These are phyloP conservation scores for Azorinus chamasolen DNA, from an alignment of 2,888 invertebrate species.

Conservation along the genomic window DNA sequence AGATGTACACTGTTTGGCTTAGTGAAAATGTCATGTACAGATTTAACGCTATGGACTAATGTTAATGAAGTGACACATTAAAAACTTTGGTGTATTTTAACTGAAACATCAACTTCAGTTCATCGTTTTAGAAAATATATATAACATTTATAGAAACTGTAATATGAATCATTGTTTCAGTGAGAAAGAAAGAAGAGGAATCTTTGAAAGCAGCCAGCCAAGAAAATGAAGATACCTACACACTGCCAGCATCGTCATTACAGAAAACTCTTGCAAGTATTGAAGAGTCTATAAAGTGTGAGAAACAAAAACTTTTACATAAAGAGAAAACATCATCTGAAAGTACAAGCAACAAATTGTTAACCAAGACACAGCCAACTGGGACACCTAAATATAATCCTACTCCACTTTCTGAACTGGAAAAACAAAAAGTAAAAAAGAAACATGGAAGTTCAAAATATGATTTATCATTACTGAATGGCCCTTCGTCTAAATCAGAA, in stretches of 20 bases:
- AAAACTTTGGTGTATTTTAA: no score
- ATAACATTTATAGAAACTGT: no score
- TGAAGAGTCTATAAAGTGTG: slow-evolving; percentile 55
- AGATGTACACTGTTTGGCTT: no score
- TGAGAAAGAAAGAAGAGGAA: slow-evolving; percentile 36
- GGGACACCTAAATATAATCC: slow-evolving; percentile 78
- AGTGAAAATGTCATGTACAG: no score
- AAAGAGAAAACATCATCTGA: slow-evolving; percentile 8
- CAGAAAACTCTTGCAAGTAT: slow-evolving; percentile 56
- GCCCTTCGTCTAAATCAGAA: slow-evolving; percentile 67
- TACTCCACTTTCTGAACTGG: slow-evolving; percentile 74
- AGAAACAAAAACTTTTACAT: slow-evolving; percentile 45
- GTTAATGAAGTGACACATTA: no score
- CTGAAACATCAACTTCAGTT: no score
- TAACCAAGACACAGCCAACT: slow-evolving; percentile 47
- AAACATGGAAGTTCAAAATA: slow-evolving; percentile 54
- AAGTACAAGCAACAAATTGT: slow-evolving; percentile 10
- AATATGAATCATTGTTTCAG: no score
- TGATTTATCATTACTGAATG: slow-evolving; percentile 49
- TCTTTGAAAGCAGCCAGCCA: not conserved
- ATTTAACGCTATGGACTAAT: no score
- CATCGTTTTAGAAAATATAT: no score
- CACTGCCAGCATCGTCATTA: slow-evolving; percentile 45
- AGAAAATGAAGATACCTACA: slow-evolving; percentile 32
- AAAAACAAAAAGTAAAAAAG: slow-evolving; percentile 46